Evolutionary conservation across 2,113 vertebrate species (phyloP), one percentile per base, ranked within the genome.

Genomic region (Lathamus discolor): DNA sequence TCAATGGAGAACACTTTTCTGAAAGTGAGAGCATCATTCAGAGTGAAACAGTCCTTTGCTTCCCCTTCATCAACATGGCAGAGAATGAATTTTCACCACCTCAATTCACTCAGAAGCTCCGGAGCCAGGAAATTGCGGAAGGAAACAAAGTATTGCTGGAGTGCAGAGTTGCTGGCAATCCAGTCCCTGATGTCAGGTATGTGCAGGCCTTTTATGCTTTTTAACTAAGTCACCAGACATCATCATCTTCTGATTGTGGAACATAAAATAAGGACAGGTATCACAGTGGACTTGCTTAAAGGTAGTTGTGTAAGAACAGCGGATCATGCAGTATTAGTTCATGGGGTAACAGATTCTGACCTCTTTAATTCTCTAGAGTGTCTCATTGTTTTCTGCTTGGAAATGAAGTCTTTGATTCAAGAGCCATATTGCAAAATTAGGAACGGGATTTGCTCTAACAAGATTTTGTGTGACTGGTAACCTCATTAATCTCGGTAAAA

Each of bases 121-220:
- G 98, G 87, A 99, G 99, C 90, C 99, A 99, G 96, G 99, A 99
- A 95, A 99, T 99, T 81, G 98, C 98, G 0, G 99, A 99, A 96
- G 99, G 99, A 86, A 99, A 98, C 46, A 97, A 97, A 82, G 99
- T 99, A 25, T 95, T 98, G 11, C 96, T 99, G 96, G 99, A 99
- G 75, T 99, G 99, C 93, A 97, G 98, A 96, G 99, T 99, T 70
- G 85, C 43, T 20, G 99, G 99, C 76, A 98, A 99, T 77, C 99
- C 99, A 17, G 81, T 95, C 25, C 99, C 99, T 6, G 95, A 98
- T 24, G 98, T 99, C 97, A 99, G 99, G 99, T 99, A 97, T 89
- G 97, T 18, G 19, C 2, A 15, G 62, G 39, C 35, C 14, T 41
- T 59, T 79, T 18, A 24, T 59, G 33, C 57, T 22, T 59, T 24